Evolutionary conservation across 2,888 invertebrate species (phyloP).

Genomic region (Allygus modestus): DNA sequence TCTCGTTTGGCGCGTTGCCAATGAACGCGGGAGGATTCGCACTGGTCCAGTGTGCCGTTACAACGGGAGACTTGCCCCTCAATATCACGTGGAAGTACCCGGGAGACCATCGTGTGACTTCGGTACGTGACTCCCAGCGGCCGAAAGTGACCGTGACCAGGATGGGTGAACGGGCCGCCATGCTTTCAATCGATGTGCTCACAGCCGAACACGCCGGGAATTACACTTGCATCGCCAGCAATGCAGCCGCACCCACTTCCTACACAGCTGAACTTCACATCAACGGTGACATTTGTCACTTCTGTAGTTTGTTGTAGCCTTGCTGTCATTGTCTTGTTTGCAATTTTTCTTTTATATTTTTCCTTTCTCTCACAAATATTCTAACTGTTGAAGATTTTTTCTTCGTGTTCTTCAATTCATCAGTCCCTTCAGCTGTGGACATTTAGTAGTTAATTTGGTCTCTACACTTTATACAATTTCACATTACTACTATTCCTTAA

Average conservation of each 20-base stretch:
- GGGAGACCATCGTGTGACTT: slow-evolving; percentile 72
- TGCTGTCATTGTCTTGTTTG: slow-evolving; percentile 41
- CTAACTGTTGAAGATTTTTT: slow-evolving; percentile 19
- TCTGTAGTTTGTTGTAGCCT: neutral
- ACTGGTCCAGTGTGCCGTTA: slow-evolving; percentile 79
- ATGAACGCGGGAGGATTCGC: slow-evolving; percentile 76
- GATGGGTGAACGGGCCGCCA: slow-evolving; percentile 69
- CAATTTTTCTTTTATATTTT: slow-evolving; percentile 63
- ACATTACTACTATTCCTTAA: too few relatives aligned
- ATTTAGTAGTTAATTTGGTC: too few relatives aligned
- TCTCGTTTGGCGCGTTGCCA: slow-evolving; percentile 83
- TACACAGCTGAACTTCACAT: slow-evolving; percentile 72
- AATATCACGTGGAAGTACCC: slow-evolving; percentile 77
- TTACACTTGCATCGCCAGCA: slow-evolving; percentile 79
- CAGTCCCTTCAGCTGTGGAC: too few relatives aligned
- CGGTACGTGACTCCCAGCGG: slow-evolving; percentile 45
- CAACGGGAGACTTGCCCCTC: slow-evolving; percentile 74
- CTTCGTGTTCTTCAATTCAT: too few relatives aligned
- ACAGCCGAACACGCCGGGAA: slow-evolving; percentile 79
- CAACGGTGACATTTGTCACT: slow-evolving; percentile 69
- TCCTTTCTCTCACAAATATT: slow-evolving; percentile 42
- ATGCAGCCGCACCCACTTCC: slow-evolving; percentile 75
- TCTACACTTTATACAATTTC: too few relatives aligned
- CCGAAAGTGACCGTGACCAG: slow-evolving; percentile 51
- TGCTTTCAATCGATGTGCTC: slow-evolving; percentile 83